A percentile compares a stretch with the other conserved stretches of the same genome.
These are phyloP conservation scores for Drosophila chauvacae DNA, from an alignment of 1,140 invertebrate genomes.

Conservation along the genomic window DNA sequence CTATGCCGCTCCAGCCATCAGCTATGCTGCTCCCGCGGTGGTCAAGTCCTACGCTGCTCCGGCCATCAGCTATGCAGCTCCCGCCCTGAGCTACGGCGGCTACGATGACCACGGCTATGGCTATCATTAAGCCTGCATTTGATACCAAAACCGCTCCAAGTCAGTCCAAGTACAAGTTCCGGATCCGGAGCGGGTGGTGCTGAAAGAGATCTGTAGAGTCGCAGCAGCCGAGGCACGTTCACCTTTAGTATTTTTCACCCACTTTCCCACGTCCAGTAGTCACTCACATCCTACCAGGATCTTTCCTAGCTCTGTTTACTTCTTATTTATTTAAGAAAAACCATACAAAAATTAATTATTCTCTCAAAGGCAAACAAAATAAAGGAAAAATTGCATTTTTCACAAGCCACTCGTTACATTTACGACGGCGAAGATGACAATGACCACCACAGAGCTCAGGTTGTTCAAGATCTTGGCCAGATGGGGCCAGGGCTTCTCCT, in stretches of 20 bases:
- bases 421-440: slow-evolving; percentile 35
- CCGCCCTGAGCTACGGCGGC: slow-evolving; percentile 56
- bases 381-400: slow-evolving; percentile 70
- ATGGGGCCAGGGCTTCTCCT: slow-evolving; percentile 70
- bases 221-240: slow-evolving; percentile 59
- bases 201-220: slow-evolving; percentile 18
- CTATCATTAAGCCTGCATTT: slow-evolving; percentile 9
- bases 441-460: slow-evolving; percentile 52
- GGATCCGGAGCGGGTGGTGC: slow-evolving; percentile 8
- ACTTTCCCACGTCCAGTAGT: slow-evolving; percentile 29
- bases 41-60: slow-evolving; percentile 64
- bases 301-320: slow-evolving; percentile 42
- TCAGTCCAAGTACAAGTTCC: slow-evolving; percentile 7
- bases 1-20: slow-evolving; percentile 58
- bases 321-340: slow-evolving; percentile 73
- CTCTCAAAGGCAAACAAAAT: slow-evolving; percentile 57
- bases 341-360: slow-evolving; percentile 12
- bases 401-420: slow-evolving; percentile 41
- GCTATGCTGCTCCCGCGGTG: slow-evolving; percentile 61
- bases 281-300: slow-evolving; percentile 18
- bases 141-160: slow-evolving; percentile 26
- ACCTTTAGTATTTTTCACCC: slow-evolving; percentile 30
- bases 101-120: slow-evolving; percentile 64
- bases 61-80: slow-evolving; percentile 67
- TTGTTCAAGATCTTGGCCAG: slow-evolving; percentile 74